phyloP scores from a whole-genome alignment of 2,888 invertebrate genomes.

The Drosophila tripunctata region DNA sequence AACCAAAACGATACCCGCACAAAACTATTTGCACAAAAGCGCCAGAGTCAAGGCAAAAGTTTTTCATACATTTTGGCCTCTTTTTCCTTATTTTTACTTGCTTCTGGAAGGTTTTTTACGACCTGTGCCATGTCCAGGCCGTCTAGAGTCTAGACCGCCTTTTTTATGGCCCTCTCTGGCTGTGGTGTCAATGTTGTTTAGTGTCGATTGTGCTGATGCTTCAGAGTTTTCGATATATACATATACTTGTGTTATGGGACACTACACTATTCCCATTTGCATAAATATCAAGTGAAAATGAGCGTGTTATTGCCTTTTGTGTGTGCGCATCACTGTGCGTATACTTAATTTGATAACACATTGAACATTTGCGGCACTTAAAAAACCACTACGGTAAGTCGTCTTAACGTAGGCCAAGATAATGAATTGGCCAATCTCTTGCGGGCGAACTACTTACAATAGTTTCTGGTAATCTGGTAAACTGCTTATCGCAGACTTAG shows the following conservation, averaged over 20 bases:
- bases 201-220: slow-evolving; percentile 50
- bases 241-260: not conserved
- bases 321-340: slow-evolving; percentile 25
- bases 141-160: slow-evolving; percentile 78
- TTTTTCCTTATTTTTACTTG: too few species aligned
- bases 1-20: slow-evolving; percentile 26
- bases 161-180: slow-evolving; percentile 59
- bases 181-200: slow-evolving; percentile 73
- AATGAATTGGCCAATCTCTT: slow-evolving; percentile 18
- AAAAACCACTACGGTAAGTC: not conserved
- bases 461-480: slow-evolving; percentile 36
- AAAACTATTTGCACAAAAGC: slow-evolving; percentile 58
- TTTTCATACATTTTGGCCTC: slow-evolving; percentile 7
- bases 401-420: not conserved
- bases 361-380: not conserved
- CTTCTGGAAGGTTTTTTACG: slow-evolving; percentile 51
- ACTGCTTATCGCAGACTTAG: slow-evolving; percentile 12
- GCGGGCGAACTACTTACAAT: slow-evolving; percentile 8
- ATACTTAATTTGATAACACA: slow-evolving; percentile 29
- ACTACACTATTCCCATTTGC: slow-evolving; percentile 34
- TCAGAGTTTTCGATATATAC: slow-evolving; percentile 20
- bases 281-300: slow-evolving; percentile 45
- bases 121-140: slow-evolving; percentile 30
- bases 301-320: slow-evolving; percentile 1
- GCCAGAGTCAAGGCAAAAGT: slow-evolving; percentile 32